Percentiles rank a stretch among this genome's conserved stretches.
phyloP scores from a whole-genome alignment of 2,113 vertebrate genomes.

The Platycercus adscitus region DNA sequence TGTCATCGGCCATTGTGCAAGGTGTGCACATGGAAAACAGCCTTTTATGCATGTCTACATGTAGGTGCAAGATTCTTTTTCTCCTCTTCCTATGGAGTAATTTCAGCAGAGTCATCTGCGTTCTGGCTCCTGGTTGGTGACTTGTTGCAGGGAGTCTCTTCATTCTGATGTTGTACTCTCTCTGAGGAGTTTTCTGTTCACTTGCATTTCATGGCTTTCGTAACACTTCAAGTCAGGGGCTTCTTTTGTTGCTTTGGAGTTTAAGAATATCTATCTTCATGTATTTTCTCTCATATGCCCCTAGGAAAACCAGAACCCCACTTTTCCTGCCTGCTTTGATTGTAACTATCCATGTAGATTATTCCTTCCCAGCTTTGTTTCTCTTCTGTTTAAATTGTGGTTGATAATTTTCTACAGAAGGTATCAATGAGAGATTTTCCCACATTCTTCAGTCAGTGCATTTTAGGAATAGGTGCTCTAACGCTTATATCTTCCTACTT shows the following conservation, averaged over 20 bases:
- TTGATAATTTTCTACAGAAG: background rate
- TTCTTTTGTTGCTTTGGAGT: background rate
- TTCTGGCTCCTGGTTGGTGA: background rate
- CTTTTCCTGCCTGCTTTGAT: background rate
- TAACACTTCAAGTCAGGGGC: background rate
- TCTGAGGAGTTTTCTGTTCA: background rate
- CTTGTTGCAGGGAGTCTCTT: background rate
- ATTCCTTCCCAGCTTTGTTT: background rate
- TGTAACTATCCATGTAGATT: background rate
- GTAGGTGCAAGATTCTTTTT: background rate
- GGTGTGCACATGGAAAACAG: background rate
- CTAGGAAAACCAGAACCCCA: background rate
- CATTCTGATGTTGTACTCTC: background rate
- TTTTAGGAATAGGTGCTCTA: constrained; percentile 23
- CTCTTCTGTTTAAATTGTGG: background rate
- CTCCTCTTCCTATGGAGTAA: background rate
- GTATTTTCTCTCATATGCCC: background rate
- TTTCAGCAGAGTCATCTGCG: background rate
- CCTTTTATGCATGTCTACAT: accelerated
- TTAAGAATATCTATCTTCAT: background rate
- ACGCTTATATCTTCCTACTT: background rate
- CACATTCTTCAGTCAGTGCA: background rate
- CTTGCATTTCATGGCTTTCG: background rate
- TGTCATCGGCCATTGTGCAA: background rate
- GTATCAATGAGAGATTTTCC: background rate